Evolutionary conservation across 2,113 vertebrate genomes (phyloP).

Genomic region (Rhadina sibilatrix): DNA sequence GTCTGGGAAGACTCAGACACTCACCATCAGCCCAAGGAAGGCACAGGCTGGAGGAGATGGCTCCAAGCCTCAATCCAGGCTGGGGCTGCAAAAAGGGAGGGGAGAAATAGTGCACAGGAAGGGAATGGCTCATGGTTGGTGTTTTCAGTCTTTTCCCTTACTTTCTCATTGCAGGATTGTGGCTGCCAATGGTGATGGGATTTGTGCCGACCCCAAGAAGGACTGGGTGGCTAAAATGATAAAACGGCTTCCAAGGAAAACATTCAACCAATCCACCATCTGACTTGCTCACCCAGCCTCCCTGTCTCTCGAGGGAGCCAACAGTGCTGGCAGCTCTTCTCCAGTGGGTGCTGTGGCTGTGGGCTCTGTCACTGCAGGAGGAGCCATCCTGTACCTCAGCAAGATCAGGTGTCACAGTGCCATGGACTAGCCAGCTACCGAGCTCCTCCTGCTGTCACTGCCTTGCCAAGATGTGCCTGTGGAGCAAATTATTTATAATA

Average conservation of each 20-base stretch:
- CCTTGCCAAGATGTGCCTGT: background rate
- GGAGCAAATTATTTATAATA: constrained; percentile 11
- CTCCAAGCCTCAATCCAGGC: background rate
- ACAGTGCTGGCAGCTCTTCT: rapidly evolving
- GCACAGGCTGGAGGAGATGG: background rate
- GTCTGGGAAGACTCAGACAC: background rate
- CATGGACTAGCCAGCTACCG: rapidly evolving
- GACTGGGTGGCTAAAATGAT: background rate
- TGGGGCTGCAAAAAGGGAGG: background rate
- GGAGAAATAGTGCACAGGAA: rapidly evolving
- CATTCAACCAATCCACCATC: background rate
- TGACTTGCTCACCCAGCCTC: rapidly evolving
- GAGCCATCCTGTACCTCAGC: rapidly evolving
- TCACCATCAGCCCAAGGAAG: background rate
- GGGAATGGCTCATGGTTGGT: rapidly evolving
- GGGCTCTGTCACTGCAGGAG: rapidly evolving
- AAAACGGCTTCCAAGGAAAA: rapidly evolving
- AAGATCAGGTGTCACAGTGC: rapidly evolving
- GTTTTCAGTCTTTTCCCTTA: background rate
- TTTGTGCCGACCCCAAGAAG: background rate
- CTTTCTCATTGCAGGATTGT: background rate
- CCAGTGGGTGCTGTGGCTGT: rapidly evolving
- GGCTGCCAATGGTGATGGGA: rapidly evolving
- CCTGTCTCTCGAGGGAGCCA: background rate
- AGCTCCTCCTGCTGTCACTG: background rate